phyloP scores from a whole-genome alignment of 1,140 invertebrate species.

The Ctenoplectra terminalis region DNA sequence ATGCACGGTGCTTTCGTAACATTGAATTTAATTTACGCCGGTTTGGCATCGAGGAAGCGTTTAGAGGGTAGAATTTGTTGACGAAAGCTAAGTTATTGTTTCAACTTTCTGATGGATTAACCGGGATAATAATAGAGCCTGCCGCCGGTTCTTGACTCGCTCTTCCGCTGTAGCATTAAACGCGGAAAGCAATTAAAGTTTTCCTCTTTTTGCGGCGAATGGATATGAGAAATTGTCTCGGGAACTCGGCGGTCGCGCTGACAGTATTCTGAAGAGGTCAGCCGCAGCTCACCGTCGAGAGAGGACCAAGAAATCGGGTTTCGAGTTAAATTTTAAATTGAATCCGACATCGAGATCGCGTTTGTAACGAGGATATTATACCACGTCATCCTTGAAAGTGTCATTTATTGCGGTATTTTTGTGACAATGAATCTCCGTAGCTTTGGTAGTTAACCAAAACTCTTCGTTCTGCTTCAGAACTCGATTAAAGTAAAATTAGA shows the following conservation, averaged over 20 bases:
- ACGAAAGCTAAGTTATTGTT: conserved; percentile 16
- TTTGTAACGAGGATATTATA: neutral
- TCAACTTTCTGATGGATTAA: conserved; percentile 24
- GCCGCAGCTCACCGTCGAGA: neutral
- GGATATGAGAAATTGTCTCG: conserved; percentile 37
- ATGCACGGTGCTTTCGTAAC: neutral
- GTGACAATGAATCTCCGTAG: neutral
- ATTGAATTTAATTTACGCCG: neutral
- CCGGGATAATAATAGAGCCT: conserved; percentile 18
- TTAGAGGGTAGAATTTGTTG: neutral
- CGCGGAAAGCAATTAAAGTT: conserved; percentile 34
- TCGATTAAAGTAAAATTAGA: too few species aligned
- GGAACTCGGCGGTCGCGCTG: neutral
- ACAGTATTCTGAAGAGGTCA: neutral
- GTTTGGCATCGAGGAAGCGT: neutral
- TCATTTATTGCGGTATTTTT: neutral
- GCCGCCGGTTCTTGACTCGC: neutral
- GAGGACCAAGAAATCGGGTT: neutral
- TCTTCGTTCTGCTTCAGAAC: too few species aligned
- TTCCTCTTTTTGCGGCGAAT: conserved; percentile 21
- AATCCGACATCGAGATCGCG: neutral
- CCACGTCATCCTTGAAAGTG: neutral
- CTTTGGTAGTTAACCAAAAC: neutral
- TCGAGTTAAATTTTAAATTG: conserved; percentile 22
- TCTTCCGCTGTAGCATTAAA: conserved; percentile 5